Evolutionary conservation across 2,113 vertebrate genomes (phyloP).

Genomic region (Mionectes macconnelli): DNA sequence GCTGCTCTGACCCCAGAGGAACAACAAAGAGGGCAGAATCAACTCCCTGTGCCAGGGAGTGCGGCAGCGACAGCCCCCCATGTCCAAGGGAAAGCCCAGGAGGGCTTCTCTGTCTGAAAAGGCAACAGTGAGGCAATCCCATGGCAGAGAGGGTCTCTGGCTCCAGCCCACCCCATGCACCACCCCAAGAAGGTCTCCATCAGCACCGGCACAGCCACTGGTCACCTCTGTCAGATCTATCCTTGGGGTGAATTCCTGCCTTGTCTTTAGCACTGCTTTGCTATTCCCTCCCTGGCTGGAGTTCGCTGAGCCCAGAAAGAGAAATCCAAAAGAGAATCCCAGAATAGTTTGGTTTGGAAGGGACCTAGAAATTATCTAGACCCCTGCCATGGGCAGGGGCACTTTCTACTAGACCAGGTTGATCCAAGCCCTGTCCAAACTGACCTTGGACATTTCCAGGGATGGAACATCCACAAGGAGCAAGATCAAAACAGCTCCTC

Average conservation of each 20-base stretch:
- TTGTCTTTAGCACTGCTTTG: not conserved
- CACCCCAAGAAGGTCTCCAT: not conserved
- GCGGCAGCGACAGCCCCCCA: not conserved
- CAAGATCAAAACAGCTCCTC: not conserved
- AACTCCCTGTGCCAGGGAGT: fast-evolving
- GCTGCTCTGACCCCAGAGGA: not conserved
- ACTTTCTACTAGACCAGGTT: not conserved
- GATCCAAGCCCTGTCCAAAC: fast-evolving
- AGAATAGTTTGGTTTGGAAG: not conserved
- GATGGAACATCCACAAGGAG: not conserved
- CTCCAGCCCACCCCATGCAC: not conserved
- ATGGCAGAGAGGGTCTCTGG: not conserved
- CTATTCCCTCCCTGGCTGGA: not conserved
- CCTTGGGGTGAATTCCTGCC: not conserved
- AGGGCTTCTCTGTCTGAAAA: not conserved
- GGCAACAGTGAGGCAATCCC: not conserved
- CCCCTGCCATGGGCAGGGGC: not conserved
- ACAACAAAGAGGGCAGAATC: not conserved
- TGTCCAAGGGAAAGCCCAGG: not conserved
- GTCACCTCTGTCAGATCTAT: fast-evolving
- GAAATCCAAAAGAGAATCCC: not conserved
- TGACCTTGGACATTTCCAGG: not conserved
- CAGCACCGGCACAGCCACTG: fast-evolving
- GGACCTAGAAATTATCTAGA: not conserved
- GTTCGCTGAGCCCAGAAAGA: not conserved